Evolutionary conservation across 2,797 vertebrate species (phyloP), one percentile per base, ranked within the genome.

Genomic region (Ptychadena robeensis): DNA sequence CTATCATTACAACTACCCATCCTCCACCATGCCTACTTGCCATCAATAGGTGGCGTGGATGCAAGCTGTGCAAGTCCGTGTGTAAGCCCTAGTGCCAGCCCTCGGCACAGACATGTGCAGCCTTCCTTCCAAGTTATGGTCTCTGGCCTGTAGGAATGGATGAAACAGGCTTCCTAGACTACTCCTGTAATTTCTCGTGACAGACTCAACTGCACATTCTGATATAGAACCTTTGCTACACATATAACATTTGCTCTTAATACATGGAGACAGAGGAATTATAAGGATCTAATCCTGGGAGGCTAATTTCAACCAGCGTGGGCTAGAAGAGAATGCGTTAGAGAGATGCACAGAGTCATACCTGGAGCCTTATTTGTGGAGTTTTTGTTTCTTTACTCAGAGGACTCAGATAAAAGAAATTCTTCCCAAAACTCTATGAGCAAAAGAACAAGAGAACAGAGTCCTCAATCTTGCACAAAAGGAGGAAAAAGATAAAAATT

Each of bases 111-210:
- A 96, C 97, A 98, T 38, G 96, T 98, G 94, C 97, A 97, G 0
- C 97, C 98, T 61, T 98, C 98, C 88, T 98, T 98, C 92, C 96
- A 97, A 92, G 98, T 98, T 75, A 99, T 99, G 98, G 97, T 99
- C 89, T 99, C 97, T 22, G 98, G 97, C 93, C 96, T 99, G 97
- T 99, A 96, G 96, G 92, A 88, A 86, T 37, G 86, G 85, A 85
- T 89, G 88, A 91, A 89, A 80, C 44, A 90, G 90, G 91, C 91
- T 92, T 92, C 90, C 91, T 86, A 90, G 88, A 92, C 92, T 91
- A 87, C 85, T 92, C 85, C 90, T 91, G 89, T 90, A 88, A 87
- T 86, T 88, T 91, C 88, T 91, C 87, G 81, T 67, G 87, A 83
- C 57, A 86, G 90, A 92, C 91, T 86, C 89, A 90, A 94, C 92